Conservation (phyloP, 2,888 invertebrate genomes). For the Anodontia alba region DNA sequence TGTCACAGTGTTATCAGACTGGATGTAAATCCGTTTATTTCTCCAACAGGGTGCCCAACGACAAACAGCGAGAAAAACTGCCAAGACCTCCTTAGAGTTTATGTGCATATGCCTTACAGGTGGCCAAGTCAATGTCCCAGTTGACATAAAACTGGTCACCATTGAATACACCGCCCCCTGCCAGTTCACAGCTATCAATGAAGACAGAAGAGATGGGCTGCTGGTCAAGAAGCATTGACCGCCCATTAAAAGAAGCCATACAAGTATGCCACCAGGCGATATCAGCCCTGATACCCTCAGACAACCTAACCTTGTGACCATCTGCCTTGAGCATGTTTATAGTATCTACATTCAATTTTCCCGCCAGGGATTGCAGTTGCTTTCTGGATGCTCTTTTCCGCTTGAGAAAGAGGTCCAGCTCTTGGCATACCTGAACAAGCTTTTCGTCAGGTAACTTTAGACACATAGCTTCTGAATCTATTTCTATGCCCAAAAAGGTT, state of each 20-base stretch:
- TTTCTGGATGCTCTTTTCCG: neutral
- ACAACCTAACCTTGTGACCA: conserved; percentile 8
- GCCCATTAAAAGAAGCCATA: conserved; percentile 33
- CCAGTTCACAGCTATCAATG: conserved; percentile 34
- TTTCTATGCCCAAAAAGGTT: neutral
- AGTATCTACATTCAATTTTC: neutral
- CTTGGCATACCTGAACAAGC: neutral
- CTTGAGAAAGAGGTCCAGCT: neutral
- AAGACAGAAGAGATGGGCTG: conserved; percentile 22
- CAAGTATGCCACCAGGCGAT: conserved; percentile 31
- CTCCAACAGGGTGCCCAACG: too few species aligned
- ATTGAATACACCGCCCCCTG: conserved; percentile 1
- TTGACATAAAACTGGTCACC: conserved; percentile 32
- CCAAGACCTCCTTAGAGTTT: too few species aligned
- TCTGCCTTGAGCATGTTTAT: neutral
- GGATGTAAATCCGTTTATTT: too few species aligned
- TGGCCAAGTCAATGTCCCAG: neutral
- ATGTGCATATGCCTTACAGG: too few species aligned
- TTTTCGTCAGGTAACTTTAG: neutral
- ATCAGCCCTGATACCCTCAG: conserved; percentile 1
- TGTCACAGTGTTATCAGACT: too few species aligned
- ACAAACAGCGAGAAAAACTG: too few species aligned
- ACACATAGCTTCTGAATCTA: neutral
- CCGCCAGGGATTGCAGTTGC: neutral
- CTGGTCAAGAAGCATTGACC: conserved; percentile 28